Base-by-base conservation (phyloP, 2,113 vertebrate genomes). In the Fulmarus glacialis region DNA sequence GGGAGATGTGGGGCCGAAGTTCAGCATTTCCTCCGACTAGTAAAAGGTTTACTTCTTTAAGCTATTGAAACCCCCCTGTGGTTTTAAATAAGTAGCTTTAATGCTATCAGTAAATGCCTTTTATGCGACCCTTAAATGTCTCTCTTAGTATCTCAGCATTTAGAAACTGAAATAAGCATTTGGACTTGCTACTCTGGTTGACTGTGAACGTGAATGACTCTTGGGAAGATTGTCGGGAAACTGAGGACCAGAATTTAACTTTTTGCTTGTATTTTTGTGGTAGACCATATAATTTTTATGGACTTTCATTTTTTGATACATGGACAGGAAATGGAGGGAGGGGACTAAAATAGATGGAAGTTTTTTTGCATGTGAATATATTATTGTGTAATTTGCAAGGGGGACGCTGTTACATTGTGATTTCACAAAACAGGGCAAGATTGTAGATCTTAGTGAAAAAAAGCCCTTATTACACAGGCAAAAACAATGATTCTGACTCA, bases 1-100 rank as follows among this genome's bases (percentile, higher is more conserved):
- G 52, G 45, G 38, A 10, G 62, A 5, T 4, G 0, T 1, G 13
- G 66, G n/a, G 78, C 62, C 40, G 50, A 43, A 21, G 26, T 50
- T 56, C 68, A 16, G 20, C 4, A 0, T 59, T 78, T 23, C 27
- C 29, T 43, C 15, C 0, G 9, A 2, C 32, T 43, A 0, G 5
- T 15, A 4, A 12, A 32, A 47, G 32, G 11, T 77, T 85, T 64
- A 1, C 29, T 45, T 34, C 38, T 53, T 40, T 34, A n/a, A 58
- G 32, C 53, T 32, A 4, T 23, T 59, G 45, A 11, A 42, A 6
- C 11, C 40, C 48, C 26, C 22, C 52, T 2, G 12, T 6, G 36
- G 11, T 23, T 47, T 68, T 43, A 26, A 56, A 59, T 27, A 16
- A 58, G n/a, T 3, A 15, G 60, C 48, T 58, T n/a, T 36, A 17